phyloP scores from a whole-genome alignment of 2,113 vertebrate genomes.

The Pimephales promelas region DNA sequence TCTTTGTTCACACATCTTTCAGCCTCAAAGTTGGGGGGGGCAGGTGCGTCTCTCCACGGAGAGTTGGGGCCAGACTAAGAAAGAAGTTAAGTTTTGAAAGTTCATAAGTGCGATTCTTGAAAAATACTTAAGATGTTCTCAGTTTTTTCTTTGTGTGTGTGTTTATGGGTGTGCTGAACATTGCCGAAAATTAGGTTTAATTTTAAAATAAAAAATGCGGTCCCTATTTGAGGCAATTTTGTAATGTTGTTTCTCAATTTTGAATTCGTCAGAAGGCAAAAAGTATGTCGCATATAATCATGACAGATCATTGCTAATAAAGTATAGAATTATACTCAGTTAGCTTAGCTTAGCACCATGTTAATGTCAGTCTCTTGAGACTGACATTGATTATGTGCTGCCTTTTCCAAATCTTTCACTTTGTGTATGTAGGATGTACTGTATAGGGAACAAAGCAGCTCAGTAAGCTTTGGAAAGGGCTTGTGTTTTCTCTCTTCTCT shows the following conservation, averaged over 20 bases:
- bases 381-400: background rate
- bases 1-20: background rate
- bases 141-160: background rate
- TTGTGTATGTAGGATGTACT: background rate
- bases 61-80: background rate
- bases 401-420: background rate
- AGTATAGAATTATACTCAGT: too few species aligned
- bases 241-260: background rate
- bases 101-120: too few species aligned
- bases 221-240: background rate
- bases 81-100: background rate
- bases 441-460: slow-evolving; percentile 12
- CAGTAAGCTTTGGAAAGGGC: slow-evolving; percentile 17
- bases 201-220: background rate
- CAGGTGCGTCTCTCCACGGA: background rate
- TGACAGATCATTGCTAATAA: background rate
- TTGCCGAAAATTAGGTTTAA: too few species aligned
- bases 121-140: too few species aligned
- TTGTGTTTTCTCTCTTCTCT: slow-evolving; percentile 11
- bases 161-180: background rate
- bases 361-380: background rate
- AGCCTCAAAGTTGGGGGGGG: background rate
- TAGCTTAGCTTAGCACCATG: too few species aligned
- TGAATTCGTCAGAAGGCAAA: background rate
- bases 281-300: background rate